A percentile compares a stretch with the other conserved stretches of the same genome.
Conservation (phyloP, 2,888 invertebrate genomes). For the Mellilla xanthometata region DNA sequence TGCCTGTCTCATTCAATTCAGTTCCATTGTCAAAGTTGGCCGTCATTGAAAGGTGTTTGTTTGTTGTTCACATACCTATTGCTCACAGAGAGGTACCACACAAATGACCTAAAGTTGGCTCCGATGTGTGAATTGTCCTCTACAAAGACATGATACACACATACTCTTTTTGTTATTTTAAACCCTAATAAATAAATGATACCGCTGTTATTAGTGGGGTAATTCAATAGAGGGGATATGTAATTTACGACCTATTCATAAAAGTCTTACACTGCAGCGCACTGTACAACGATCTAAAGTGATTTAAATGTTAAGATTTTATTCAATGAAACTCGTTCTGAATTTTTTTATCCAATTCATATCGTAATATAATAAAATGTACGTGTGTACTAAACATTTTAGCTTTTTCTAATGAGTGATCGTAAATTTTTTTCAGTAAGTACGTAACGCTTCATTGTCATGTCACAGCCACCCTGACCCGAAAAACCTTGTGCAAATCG, state of each 20-base stretch:
- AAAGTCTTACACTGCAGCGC: constrained; percentile 21
- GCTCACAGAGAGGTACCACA: constrained; percentile 8
- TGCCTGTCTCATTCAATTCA: constrained; percentile 44
- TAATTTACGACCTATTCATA: constrained; percentile 33
- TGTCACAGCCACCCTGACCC: constrained; percentile 31
- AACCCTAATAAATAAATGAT: constrained; percentile 1
- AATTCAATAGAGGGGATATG: constrained; percentile 29
- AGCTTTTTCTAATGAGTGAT: background rate
- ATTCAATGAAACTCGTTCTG: background rate
- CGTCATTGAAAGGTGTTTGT: constrained; percentile 20
- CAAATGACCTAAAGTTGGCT: background rate
- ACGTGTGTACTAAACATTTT: background rate
- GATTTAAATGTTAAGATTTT: constrained; percentile 2
- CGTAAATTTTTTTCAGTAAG: constrained; percentile 2
- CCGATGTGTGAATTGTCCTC: background rate
- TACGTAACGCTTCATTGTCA: constrained; percentile 24
- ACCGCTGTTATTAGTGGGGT: constrained; percentile 27
- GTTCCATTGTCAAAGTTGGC: constrained; percentile 41
- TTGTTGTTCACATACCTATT: constrained; percentile 19
- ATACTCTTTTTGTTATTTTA: background rate
- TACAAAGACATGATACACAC: background rate
- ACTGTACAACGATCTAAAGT: constrained; percentile 7
- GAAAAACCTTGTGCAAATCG: constrained; percentile 32
- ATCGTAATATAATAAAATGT: no score
- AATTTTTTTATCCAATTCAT: no score